Base-by-base conservation (phyloP, 1,140 invertebrate species). In the Drosophila nigromelanica region DNA sequence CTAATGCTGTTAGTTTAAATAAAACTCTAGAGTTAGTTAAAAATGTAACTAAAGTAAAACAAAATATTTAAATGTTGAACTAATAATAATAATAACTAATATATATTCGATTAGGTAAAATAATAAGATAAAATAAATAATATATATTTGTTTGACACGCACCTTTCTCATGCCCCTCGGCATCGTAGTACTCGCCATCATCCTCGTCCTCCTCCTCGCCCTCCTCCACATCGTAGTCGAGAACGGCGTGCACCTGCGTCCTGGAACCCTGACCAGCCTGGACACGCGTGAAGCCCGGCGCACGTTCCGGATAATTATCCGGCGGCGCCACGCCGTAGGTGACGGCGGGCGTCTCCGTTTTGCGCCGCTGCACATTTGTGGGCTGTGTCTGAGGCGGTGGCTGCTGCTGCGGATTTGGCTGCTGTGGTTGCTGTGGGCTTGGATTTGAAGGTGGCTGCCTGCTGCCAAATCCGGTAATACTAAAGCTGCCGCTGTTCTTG, bases 171-270 rank as follows among this genome's bases (percentile, higher is more conserved):
- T 85, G 79, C 21, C 80, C 76, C n/a, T 78, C 71, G 5, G 51
- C 68, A 30, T 76, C 61, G 21, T 90, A 77, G 69, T 89, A 89
- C 47, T 86, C 78, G 8, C 74, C 78, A 2, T 92, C 85, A 6
- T 90, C 89, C 5, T 91, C 48, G 3, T 35, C 91, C 37, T 86
- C 89, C 18, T 91, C 90, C 8, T 91, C 90, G 14, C 85, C 90
- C 43, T 92, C 91, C 58, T 92, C 91, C n/a, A 80, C 85, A 67
- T 92, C 91, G 54, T 92, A 92, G 58, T 92, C 91, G 15, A 92
- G 75, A 3, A 92, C 91, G 8, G 91, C 91, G 45, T 92, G 91
- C 51, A 92, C 90, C 64, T 92, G 90, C 14, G 91, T 92, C 58
- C 90, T 74, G 4, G 83, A 81, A 1, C 91, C 91, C 24, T 91